Evolutionary conservation across 2,888 invertebrate species (phyloP).

Genomic region (Pollenia amentaria): DNA sequence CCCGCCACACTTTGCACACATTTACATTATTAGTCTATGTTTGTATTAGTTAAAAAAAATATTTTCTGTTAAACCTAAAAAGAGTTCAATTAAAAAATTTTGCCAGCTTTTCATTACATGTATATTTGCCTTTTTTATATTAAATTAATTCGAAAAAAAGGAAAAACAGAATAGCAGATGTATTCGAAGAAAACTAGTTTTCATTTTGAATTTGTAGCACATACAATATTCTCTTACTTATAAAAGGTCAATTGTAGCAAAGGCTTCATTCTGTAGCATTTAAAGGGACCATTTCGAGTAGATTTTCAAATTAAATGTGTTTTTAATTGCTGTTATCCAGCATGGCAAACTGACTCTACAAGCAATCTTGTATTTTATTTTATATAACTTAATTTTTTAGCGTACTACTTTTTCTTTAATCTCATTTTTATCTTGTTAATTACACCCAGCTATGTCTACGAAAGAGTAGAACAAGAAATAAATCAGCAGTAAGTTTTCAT

Average conservation of each 20-base stretch:
- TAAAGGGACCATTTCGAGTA: background rate
- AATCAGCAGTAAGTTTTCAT: constrained; percentile 31
- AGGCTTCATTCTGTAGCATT: background rate
- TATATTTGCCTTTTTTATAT: background rate
- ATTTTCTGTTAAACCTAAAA: no score
- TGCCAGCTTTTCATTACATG: background rate
- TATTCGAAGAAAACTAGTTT: background rate
- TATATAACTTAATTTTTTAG: constrained; percentile 39
- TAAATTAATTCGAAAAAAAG: background rate
- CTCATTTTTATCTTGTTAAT: constrained; percentile 54
- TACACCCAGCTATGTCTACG: constrained; percentile 39
- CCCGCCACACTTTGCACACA: no score
- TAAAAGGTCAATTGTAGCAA: constrained; percentile 12
- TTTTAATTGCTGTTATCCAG: constrained; percentile 18
- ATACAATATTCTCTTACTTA: background rate
- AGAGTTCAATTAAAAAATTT: background rate
- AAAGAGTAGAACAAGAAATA: constrained; percentile 46
- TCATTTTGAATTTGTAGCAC: background rate
- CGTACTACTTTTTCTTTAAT: constrained; percentile 14
- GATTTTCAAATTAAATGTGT: constrained; percentile 24
- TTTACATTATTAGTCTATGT: no score
- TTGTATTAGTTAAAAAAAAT: no score
- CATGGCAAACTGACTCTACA: constrained; percentile 10
- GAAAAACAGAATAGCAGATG: background rate
- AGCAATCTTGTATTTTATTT: background rate